Base-by-base conservation (phyloP, 2,113 vertebrate species). In the Anarrhichthys ocellatus region DNA sequence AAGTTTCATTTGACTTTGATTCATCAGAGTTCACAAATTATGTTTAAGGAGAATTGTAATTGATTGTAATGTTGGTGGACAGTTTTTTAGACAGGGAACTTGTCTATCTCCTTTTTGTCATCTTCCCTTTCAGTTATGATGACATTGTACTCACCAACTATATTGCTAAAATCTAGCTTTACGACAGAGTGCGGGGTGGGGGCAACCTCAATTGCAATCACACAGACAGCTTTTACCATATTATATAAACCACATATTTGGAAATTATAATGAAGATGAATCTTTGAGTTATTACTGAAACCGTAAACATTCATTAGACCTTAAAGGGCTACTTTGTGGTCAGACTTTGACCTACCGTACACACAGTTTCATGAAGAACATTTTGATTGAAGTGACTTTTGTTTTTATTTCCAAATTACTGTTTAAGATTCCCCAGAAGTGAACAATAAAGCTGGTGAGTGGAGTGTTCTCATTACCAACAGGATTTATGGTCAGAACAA, bases 1-100 rank as follows among this genome's bases (percentile, higher is more conserved):
- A 84, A 54, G 46, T 88, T 82, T 52, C 5, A 64, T 74, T 72
- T 73, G 62, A 48, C 9, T 68, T 75, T 62, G 50, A 48, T 48
- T 76, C 50, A 24, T 67, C 32, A 68, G 24, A 69, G 32, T 36
- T 52, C 58, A 62, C 20, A 73, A 68, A 42, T 48, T 40, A 13
- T 42, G n/a, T 62, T 84, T 56, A 38, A 13, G 13, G 5, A 29
- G 72, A 61, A 62, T 40, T 76, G 13, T 20, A 70, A 64, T 52
- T 59, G 70, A 67, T 66, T 54, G 40, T 73, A 71, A 22, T 67
- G 58, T 34, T 44, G n/a, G 10, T 54, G 20, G 4, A 77, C 0
- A 6, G 5, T 22, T 52, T 34, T 77, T 67, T 17, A 36, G 62
- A 52, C 6, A 54, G 56, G 17, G 36, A 48, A 14, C 52, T 54